These are phyloP conservation scores for Ischnura elegans DNA, from an alignment of 2,888 invertebrate genomes.

Conservation along the genomic window DNA sequence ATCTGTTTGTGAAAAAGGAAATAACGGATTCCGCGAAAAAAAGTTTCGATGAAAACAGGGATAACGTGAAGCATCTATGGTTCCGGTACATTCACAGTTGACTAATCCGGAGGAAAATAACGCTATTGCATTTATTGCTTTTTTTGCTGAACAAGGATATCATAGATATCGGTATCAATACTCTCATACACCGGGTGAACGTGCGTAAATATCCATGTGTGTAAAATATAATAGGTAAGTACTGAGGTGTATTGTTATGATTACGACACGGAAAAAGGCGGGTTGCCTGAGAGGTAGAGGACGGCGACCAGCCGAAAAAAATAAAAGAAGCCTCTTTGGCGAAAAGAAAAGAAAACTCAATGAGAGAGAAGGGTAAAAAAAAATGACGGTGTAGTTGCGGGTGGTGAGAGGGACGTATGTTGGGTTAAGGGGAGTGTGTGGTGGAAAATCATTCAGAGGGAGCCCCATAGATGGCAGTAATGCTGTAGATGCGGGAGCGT, in stretches of 20 bases:
- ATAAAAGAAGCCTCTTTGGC: background rate
- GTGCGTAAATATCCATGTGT: background rate
- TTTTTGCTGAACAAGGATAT: background rate
- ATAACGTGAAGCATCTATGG: constrained; percentile 19
- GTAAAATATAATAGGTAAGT: background rate
- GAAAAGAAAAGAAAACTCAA: constrained; percentile 31
- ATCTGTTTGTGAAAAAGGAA: background rate
- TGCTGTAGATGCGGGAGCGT: background rate
- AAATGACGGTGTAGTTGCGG: background rate
- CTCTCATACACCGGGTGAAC: background rate
- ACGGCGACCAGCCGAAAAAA: constrained; percentile 16
- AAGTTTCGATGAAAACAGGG: background rate
- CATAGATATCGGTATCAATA: background rate
- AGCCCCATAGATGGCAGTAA: constrained; percentile 13
- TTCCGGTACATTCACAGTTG: constrained; percentile 46
- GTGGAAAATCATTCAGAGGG: background rate
- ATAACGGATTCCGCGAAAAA: background rate
- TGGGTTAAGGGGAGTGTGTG: background rate
- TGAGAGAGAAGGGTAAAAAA: background rate
- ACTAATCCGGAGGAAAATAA: constrained; percentile 40
- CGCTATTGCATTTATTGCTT: background rate
- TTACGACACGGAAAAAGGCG: background rate
- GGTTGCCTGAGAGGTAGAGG: background rate
- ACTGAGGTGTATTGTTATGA: constrained; percentile 21
- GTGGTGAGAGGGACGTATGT: background rate